phyloP scores from a whole-genome alignment of 2,113 vertebrate species.

The Sebastes fasciatus region DNA sequence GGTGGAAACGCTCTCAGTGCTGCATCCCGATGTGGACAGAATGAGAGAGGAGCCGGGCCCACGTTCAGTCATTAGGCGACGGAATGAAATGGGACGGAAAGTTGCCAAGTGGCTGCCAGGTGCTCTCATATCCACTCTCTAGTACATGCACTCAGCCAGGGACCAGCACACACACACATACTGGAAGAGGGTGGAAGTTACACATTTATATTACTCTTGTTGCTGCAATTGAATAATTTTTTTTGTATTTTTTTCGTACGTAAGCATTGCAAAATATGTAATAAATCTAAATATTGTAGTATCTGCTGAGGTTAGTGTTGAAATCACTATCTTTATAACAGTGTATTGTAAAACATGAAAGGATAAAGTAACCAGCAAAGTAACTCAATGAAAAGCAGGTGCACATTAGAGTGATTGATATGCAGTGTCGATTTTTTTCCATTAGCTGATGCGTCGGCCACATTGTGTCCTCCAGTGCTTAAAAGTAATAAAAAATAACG shows the following conservation, averaged over 20 bases:
- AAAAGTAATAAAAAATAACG: background rate
- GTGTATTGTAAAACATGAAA: background rate
- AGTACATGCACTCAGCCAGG: constrained; percentile 42
- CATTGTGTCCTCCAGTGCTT: background rate
- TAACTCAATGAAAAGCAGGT: constrained; percentile 24
- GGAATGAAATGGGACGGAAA: constrained; percentile 73
- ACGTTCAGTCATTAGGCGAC: constrained; percentile 61
- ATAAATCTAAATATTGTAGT: background rate
- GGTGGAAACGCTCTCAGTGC: constrained; percentile 58
- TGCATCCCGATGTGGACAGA: constrained; percentile 75
- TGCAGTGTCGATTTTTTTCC: background rate
- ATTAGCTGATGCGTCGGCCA: background rate
- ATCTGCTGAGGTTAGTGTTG: constrained; percentile 14
- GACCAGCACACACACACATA: constrained; percentile 1
- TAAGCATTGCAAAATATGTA: background rate
- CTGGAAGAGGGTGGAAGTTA: constrained; percentile 29
- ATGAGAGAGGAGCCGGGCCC: constrained; percentile 59
- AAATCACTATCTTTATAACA: background rate
- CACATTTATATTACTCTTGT: constrained; percentile 35
- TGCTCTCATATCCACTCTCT: constrained; percentile 61
- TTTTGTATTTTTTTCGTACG: background rate
- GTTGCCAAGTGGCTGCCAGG: constrained; percentile 75
- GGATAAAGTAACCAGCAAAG: background rate
- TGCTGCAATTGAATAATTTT: constrained; percentile 5
- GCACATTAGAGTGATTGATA: constrained; percentile 18